A percentile compares a stretch with the other conserved stretches of the same genome.
Conservation (phyloP, 1,140 invertebrate species). For the Drosophila equinoxialis region DNA sequence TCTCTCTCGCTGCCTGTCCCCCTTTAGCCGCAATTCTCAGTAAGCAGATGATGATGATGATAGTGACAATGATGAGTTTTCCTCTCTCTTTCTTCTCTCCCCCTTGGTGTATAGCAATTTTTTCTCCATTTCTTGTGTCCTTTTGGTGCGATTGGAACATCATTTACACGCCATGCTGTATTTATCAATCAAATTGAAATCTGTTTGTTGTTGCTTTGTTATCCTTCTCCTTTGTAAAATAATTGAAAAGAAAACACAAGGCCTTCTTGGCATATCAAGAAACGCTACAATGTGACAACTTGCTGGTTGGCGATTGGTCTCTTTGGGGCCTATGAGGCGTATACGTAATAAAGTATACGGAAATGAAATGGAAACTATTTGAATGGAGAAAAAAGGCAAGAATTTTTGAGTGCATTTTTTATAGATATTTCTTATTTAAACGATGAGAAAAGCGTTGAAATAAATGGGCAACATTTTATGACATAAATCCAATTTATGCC, state of each 20-base stretch:
- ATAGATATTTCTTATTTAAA: neutral
- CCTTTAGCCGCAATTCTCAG: neutral
- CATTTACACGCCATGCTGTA: conserved; percentile 58
- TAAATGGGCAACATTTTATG: neutral
- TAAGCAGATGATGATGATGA: conserved; percentile 16
- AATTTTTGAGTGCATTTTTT: neutral
- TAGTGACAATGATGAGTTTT: conserved; percentile 10
- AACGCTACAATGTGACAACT: neutral
- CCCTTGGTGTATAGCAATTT: conserved; percentile 25
- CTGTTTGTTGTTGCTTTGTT: conserved; percentile 71
- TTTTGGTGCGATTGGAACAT: conserved; percentile 68
- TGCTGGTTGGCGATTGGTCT: neutral
- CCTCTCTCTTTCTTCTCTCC: neutral
- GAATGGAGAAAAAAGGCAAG: neutral
- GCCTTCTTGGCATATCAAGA: conserved; percentile 4
- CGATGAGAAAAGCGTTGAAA: neutral
- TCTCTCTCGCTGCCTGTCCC: neutral
- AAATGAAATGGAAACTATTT: conserved; percentile 5
- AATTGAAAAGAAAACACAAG: conserved; percentile 19
- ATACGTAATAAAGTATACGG: neutral
- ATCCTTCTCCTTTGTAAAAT: conserved; percentile 24
- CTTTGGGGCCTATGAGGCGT: neutral
- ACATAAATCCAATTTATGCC: no score
- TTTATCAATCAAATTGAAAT: conserved; percentile 82
- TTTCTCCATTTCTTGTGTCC: conserved; percentile 58